phyloP scores from a whole-genome alignment of 2,113 vertebrate species.

The Hydropotes inermis region DNA sequence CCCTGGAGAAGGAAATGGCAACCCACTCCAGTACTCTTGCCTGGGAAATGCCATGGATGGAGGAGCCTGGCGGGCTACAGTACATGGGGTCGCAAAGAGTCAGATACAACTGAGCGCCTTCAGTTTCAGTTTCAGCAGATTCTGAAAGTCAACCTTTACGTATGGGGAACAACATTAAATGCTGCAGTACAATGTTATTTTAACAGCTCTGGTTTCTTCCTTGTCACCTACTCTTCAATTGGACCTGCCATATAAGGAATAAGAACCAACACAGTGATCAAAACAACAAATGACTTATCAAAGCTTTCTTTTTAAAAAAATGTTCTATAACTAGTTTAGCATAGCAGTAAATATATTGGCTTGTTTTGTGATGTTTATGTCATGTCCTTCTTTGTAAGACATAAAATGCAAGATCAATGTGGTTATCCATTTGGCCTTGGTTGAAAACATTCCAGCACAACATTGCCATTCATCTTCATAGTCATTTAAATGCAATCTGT shows the following conservation, averaged over 20 bases:
- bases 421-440: background rate
- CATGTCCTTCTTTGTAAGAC: background rate
- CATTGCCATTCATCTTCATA: conserved; percentile 36
- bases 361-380: background rate
- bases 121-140: background rate
- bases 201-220: background rate
- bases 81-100: background rate
- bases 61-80: background rate
- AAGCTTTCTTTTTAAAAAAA: background rate
- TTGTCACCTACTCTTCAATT: background rate
- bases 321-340: background rate
- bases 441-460: background rate
- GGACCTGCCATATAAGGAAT: background rate
- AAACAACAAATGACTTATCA: background rate
- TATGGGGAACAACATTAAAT: background rate
- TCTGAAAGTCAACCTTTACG: background rate
- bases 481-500: conserved; percentile 39
- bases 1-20: background rate
- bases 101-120: background rate
- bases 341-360: background rate
- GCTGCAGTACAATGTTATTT: background rate
- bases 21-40: background rate
- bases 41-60: background rate
- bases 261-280: background rate
- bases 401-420: background rate